Evolutionary conservation across 1,140 invertebrate genomes (phyloP).

Genomic region (Sweltsa coloradensis): DNA sequence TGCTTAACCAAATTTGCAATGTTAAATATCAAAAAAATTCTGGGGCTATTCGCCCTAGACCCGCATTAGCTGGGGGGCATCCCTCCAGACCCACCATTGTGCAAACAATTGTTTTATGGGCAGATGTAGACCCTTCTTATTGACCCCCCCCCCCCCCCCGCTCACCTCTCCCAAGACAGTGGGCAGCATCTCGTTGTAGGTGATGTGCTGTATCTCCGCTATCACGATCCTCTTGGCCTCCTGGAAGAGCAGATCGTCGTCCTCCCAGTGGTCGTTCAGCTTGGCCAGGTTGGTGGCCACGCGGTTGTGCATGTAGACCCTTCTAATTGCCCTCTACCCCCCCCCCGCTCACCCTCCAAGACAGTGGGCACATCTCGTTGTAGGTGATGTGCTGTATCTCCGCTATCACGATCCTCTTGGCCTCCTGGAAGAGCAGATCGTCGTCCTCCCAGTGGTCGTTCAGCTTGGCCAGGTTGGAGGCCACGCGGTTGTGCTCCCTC

Average conservation of each 20-base stretch:
- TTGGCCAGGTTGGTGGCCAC: slow-evolving; percentile 56
- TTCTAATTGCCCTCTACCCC: neutral
- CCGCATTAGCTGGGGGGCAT: too few relatives aligned
- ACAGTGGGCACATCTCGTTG: slow-evolving; percentile 63
- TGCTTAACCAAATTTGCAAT: too few relatives aligned
- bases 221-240: slow-evolving; percentile 65
- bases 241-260: slow-evolving; percentile 55
- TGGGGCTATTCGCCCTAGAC: too few relatives aligned
- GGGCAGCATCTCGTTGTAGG: slow-evolving; percentile 40
- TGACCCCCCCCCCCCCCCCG: neutral
- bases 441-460: slow-evolving; percentile 79
- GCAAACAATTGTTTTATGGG: too few relatives aligned
- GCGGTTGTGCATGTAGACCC: slow-evolving; percentile 49
- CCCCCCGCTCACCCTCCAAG: neutral
- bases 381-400: slow-evolving; percentile 76
- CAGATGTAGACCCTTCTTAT: neutral
- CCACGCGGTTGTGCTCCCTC: slow-evolving; percentile 74
- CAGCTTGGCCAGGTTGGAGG: slow-evolving; percentile 49
- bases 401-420: slow-evolving; percentile 60
- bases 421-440: slow-evolving; percentile 63
- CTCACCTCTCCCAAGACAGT: slow-evolving; percentile 9
- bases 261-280: slow-evolving; percentile 78
- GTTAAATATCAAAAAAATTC: too few relatives aligned
- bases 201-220: slow-evolving; percentile 73
- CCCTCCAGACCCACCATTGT: too few relatives aligned